Base-by-base conservation (phyloP, 2,888 invertebrate species). In the Zygothrica quintamaculata region DNA sequence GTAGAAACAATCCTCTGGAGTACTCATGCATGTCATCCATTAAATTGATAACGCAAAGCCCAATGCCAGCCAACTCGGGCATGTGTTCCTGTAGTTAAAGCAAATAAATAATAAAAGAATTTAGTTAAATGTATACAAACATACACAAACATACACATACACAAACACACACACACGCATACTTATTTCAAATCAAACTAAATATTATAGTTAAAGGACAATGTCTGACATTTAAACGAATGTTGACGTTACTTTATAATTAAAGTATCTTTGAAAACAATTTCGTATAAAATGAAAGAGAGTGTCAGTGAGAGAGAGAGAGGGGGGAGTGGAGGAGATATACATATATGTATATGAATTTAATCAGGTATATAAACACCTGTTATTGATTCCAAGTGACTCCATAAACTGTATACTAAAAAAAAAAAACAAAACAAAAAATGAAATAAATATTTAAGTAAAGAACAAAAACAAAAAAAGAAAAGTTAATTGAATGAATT, bases 21-120 rank as follows among this genome's bases (percentile, higher is more conserved):
- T 94, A 94, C 77, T 94, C 94, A 68, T 94, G 93, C 92, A 94
- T 94, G 76, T 94, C 93, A 77, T 94, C 94, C 57, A 92, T 92
- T 64, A 94, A 90, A 88, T 94, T 94, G n/a, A 93, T 92, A 4
- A 93, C 92, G 80, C 94, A 94, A 47, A 94, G 90, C 0, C 94
- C 94, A 13, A 93, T 92, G 3, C 93, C 94, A 70, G 92, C 90
- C 56, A 94, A 91, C 33, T 92, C 90, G 8, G 91, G 90, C 60
- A 92, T 88, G 77, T 92, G 92, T 69, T 90, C 91, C 93, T 93
- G 91, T 6, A 86, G 51, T 16, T n/a, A 7, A 25, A 62, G 5
- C 12, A 22, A 22, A 22, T 3, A 5, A 22, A 5, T 5, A 62
- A 5, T 11, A 22, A 22, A 22, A 22, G 18, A 22, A 5, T 5